Conservation (phyloP, 2,888 invertebrate species). For the Phlogophora meticulosa region DNA sequence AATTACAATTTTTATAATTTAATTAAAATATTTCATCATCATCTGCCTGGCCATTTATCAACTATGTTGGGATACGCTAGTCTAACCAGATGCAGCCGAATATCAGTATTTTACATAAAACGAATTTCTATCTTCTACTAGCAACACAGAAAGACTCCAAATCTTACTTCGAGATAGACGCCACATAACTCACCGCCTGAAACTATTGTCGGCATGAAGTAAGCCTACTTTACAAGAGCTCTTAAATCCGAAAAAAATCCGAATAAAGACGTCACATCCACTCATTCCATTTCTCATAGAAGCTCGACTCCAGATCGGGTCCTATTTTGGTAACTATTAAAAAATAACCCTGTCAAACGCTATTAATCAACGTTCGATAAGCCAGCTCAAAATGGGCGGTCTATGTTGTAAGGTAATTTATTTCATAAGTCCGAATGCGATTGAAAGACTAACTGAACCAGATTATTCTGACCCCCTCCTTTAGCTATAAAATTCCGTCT, state of each 20-base stretch:
- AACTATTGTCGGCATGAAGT: too few relatives aligned
- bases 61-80: too few relatives aligned
- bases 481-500: conserved; percentile 8
- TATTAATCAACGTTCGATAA: conserved; percentile 90
- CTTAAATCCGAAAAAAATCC: conserved; percentile 8
- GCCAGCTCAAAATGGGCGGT: conserved; percentile 85
- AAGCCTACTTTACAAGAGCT: background rate
- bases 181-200: too few relatives aligned
- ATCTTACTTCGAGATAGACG: too few relatives aligned
- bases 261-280: conserved; percentile 18
- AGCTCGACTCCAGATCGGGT: conserved; percentile 67
- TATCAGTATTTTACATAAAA: too few relatives aligned
- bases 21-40: too few relatives aligned
- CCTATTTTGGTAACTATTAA: conserved; percentile 82
- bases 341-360: conserved; percentile 84
- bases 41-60: too few relatives aligned
- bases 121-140: too few relatives aligned
- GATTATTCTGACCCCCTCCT: conserved; percentile 50
- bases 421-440: conserved; percentile 79
- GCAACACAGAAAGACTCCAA: too few relatives aligned
- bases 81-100: too few relatives aligned
- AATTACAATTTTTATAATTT: too few relatives aligned
- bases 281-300: conserved; percentile 52
- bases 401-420: conserved; percentile 85
- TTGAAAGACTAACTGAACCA: conserved; percentile 74